These are phyloP conservation scores for Mamestra configurata DNA, from an alignment of 1,140 invertebrate species.

Conservation along the genomic window DNA sequence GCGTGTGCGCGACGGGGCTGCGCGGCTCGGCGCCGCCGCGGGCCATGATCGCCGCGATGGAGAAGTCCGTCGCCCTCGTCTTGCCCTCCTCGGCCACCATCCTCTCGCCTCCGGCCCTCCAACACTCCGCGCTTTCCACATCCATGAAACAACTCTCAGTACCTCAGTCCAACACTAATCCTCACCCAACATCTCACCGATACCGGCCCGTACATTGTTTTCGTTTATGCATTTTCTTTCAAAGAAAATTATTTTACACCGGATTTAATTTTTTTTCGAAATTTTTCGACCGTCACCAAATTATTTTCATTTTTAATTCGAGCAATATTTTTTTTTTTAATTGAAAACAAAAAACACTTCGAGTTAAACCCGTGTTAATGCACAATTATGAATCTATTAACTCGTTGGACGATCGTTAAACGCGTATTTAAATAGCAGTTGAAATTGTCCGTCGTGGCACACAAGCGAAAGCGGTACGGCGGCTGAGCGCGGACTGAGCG, in stretches of 20 bases:
- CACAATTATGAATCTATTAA: constrained; percentile 42
- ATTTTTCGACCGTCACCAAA: constrained; percentile 18
- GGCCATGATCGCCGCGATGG: constrained; percentile 97
- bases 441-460: constrained; percentile 51
- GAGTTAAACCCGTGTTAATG: constrained; percentile 5
- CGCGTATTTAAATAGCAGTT: constrained; percentile 48
- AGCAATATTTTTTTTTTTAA: neutral
- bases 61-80: constrained; percentile 94
- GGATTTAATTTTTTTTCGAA: constrained; percentile 15
- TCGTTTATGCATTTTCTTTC: constrained; percentile 53
- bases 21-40: constrained; percentile 90
- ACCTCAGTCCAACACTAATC: constrained; percentile 62
- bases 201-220: constrained; percentile 74
- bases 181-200: constrained; percentile 67
- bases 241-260: constrained; percentile 21
- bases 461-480: constrained; percentile 79
- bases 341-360: constrained; percentile 21
- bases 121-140: constrained; percentile 80
- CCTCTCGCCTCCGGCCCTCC: constrained; percentile 88
- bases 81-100: constrained; percentile 88
- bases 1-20: constrained; percentile 78
- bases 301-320: constrained; percentile 13
- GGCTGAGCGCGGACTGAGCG: constrained; percentile 83
- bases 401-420: constrained; percentile 38
- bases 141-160: constrained; percentile 78